Percentiles rank a stretch among this genome's conserved stretches.
phyloP scores from a whole-genome alignment of 2,888 invertebrate genomes.

The Lasioglossum malachurum region DNA sequence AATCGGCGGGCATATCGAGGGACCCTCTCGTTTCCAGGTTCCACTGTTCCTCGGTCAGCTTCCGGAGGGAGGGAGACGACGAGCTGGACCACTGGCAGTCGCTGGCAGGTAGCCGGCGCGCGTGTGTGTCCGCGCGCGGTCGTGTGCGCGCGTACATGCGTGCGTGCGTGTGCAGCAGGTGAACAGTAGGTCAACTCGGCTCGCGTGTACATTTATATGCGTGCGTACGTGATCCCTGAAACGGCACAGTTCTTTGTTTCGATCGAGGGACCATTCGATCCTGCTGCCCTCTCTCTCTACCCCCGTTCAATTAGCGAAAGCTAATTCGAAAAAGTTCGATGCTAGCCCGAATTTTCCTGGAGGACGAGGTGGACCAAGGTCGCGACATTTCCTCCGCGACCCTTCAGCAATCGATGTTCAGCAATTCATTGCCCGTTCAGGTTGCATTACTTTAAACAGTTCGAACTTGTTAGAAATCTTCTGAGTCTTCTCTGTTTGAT shows the following conservation, averaged over 20 bases:
- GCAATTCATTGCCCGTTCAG: no score
- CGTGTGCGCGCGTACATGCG: neutral
- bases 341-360: neutral
- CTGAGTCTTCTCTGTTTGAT: no score
- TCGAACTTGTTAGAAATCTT: no score
- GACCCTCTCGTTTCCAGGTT: conserved; percentile 36
- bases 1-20: conserved; percentile 1
- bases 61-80: conserved; percentile 58
- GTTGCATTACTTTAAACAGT: no score
- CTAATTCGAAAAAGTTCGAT: neutral
- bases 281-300: neutral
- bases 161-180: conserved; percentile 64
- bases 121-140: conserved; percentile 9
- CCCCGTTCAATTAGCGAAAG: conserved; percentile 20
- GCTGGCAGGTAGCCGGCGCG: conserved; percentile 66
- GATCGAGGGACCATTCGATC: conserved; percentile 20
- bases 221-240: conserved; percentile 38
- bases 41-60: conserved; percentile 40
- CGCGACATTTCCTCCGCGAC: neutral
- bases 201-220: conserved; percentile 53
- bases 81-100: conserved; percentile 54
- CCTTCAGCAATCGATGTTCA: neutral
- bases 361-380: neutral
- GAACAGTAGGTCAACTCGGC: conserved; percentile 62
- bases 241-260: conserved; percentile 60